These are phyloP conservation scores for Callinectes sapidus DNA, from an alignment of 2,888 invertebrate genomes.

Conservation along the genomic window DNA sequence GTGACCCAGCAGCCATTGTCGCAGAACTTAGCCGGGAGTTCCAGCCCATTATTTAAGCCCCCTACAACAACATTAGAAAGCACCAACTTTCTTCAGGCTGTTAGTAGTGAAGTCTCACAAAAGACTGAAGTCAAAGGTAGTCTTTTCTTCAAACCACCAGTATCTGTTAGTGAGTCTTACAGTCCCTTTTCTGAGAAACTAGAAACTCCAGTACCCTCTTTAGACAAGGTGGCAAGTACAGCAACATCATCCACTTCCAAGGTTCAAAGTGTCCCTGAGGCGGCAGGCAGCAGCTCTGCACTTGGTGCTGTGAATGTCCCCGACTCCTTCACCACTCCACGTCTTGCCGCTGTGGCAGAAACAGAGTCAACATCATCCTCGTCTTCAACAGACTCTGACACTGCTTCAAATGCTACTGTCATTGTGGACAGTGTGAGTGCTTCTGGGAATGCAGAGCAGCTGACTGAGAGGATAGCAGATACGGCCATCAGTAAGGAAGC, in stretches of 20 bases:
- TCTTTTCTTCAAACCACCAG: constrained; percentile 3
- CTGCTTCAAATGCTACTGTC: constrained; percentile 49
- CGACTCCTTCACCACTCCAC: not conserved
- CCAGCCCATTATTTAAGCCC: constrained; percentile 2
- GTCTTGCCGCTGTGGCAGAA: not conserved
- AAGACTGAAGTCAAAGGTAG: not conserved
- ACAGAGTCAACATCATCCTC: constrained; percentile 45
- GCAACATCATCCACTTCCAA: not conserved
- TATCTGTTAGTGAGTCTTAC: not conserved
- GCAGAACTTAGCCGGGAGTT: not conserved
- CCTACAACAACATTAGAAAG: not conserved
- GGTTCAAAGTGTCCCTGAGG: not conserved
- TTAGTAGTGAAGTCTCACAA: not conserved
- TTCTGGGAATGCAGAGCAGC: not conserved
- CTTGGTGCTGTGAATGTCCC: not conserved
- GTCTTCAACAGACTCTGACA: constrained; percentile 48
- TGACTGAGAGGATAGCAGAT: not conserved
- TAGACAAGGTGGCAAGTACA: not conserved
- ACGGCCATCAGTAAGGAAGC: not conserved
- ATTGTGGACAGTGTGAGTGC: not conserved
- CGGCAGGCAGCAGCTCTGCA: not conserved
- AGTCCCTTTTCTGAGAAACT: not conserved
- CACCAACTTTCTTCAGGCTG: not conserved
- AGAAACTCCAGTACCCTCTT: constrained; percentile 23
- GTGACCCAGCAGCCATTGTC: constrained; percentile 41